Base-by-base conservation (phyloP, 2,888 invertebrate species). In the Tetranychus truncatus region DNA sequence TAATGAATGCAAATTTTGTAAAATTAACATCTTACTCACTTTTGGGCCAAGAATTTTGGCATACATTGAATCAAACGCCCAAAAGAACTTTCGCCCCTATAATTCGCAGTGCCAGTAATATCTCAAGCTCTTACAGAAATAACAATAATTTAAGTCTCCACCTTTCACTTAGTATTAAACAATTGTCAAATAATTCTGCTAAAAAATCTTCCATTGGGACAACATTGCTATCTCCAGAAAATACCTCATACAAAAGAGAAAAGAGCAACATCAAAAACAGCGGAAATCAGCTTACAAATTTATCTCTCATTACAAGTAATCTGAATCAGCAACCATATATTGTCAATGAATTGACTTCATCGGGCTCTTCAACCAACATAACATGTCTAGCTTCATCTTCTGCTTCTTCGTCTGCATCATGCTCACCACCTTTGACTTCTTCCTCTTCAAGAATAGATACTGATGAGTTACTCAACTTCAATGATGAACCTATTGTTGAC, bases 21-120 rank as follows among this genome's bases (percentile, higher is more conserved):
- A 92, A 94, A 82, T 87, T 96, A 73, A 90, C 91, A 73, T 93
- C 94, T 1, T 84, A 95, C 75, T 93, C 95, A 8, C 86, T 95
- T 78, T 85, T 96, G 73, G 95, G 95, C 34, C 84, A 84, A 82
- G 78, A 78, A 76, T 79, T 78, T 72, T 78, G 78, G 77, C 76
- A 55, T 55, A 55, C 7, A 21, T 15, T 24, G 15, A 20, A 69
- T 69, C 69, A 69, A 24, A 67, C 20, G 9, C 67, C 20, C n/a
- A 20, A 67, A 67, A 11, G 24, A 24, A 18, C 24, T 11, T 34
- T 20, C 20, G 20, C 65, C 74, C 21, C 15, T 18, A 55, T n/a
- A 20, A 74, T 3, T 55, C 20, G 45, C 46, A 24, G 44, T 34
- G 34, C 74, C 74, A 24, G 55, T 55, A 66, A 46, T 55, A 18